Evolutionary conservation across 2,797 vertebrate genomes (phyloP).

Genomic region (Melanotaenia pygmaea): DNA sequence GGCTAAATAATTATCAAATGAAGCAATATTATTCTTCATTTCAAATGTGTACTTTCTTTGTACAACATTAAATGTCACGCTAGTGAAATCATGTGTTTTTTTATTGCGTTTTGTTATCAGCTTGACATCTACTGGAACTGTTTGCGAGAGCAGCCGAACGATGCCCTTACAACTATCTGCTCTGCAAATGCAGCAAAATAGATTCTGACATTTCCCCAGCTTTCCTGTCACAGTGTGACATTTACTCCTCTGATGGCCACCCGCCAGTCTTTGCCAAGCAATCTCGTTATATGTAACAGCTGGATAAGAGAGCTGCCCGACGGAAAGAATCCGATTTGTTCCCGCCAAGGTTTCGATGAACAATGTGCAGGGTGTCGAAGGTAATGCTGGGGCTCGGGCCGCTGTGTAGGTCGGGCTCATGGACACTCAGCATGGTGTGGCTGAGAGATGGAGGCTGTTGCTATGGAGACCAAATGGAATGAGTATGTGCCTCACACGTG

Average conservation of each 20-base stretch:
- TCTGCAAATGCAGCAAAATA: conserved; percentile 54
- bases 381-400: conserved; percentile 36
- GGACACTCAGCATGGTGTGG: conserved; percentile 56
- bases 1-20: conserved; percentile 7
- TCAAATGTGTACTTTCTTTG: neutral
- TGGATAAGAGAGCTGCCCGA: conserved; percentile 55
- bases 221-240: conserved; percentile 67
- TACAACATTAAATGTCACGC: neutral
- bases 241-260: conserved; percentile 55
- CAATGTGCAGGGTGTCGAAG: conserved; percentile 43
- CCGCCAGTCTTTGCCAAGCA: conserved; percentile 33
- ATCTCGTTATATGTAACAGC: conserved; percentile 67
- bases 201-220: conserved; percentile 65
- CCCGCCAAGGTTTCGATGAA: conserved; percentile 61
- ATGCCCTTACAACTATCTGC: conserved; percentile 52
- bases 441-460: conserved; percentile 67
- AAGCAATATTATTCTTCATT: neutral
- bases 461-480: conserved; percentile 65
- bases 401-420: conserved; percentile 58
- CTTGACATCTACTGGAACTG: conserved; percentile 14
- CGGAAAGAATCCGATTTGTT: conserved; percentile 47
- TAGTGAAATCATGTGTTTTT: conserved; percentile 19
- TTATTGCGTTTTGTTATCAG: conserved; percentile 7
- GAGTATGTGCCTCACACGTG: conserved; percentile 42
- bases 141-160: conserved; percentile 37